These are phyloP conservation scores for Lithobius niger DNA, from an alignment of 1,140 invertebrate species.

Conservation along the genomic window DNA sequence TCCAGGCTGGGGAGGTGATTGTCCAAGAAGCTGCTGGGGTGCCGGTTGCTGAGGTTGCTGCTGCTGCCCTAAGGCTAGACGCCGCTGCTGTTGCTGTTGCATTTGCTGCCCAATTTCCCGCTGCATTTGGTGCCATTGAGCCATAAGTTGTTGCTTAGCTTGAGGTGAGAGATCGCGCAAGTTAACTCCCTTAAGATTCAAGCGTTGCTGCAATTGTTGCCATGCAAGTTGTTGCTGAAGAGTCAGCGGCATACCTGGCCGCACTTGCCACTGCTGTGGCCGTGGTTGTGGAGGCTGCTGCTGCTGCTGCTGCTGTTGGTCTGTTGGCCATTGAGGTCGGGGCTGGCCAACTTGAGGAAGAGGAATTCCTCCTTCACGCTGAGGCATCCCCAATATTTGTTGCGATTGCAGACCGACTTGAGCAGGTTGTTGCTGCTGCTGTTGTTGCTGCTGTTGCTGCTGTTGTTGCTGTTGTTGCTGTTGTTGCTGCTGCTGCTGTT, in stretches of 20 bases:
- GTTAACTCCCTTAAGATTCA: background rate
- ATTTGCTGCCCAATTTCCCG: background rate
- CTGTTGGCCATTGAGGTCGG: slow-evolving; percentile 32
- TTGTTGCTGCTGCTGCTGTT: slow-evolving; percentile 12
- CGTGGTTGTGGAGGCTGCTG: slow-evolving; percentile 3
- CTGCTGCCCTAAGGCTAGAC: slow-evolving; percentile 16
- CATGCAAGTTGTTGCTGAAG: slow-evolving; percentile 10
- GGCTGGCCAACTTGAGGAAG: slow-evolving; percentile 40
- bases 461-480: slow-evolving; percentile 29
- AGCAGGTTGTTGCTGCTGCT: background rate
- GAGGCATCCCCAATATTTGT: no score
- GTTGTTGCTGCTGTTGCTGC: slow-evolving; percentile 27
- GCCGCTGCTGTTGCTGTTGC: slow-evolving; percentile 16
- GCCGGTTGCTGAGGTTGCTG: slow-evolving; percentile 18
- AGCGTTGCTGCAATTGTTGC: slow-evolving; percentile 12
- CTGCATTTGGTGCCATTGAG: slow-evolving; percentile 3
- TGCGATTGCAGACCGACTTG: slow-evolving; percentile 37
- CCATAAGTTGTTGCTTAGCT: background rate
- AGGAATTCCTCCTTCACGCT: no score
- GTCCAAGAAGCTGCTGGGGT: no score
- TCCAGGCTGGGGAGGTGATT: no score
- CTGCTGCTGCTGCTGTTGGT: slow-evolving; percentile 5
- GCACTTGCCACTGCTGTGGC: background rate
- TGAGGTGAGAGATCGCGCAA: background rate
- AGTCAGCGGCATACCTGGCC: slow-evolving; percentile 5